Evolutionary conservation across 2,888 invertebrate genomes (phyloP), one percentile per base, ranked within the genome.

Genomic region (Fragum whitleyi): DNA sequence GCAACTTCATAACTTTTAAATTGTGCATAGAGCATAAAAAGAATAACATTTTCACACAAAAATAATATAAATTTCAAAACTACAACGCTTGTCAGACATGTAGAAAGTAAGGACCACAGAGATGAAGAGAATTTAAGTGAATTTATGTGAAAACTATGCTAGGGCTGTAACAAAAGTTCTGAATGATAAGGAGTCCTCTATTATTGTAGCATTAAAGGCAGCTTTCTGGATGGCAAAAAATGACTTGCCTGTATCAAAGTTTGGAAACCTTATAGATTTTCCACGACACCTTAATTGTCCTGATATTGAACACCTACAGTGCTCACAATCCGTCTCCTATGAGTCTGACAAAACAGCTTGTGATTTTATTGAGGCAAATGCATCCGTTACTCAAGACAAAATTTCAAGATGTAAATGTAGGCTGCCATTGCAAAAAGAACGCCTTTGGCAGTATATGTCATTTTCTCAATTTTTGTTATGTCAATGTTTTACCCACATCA

Each of bases 301-400:
- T 26, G 19, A 78, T 67, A 42, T 78, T 23, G 23, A 42, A n/a
- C 21, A 68, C 5, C 57, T 78, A 36, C 53, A 74, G 55, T 23
- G 21, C 16, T 21, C 28, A 6, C 29, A 74, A 23, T 73, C 7
- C 23, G 62, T 69, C 14, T 51, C 68, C 19, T 79, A 74, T 59
- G 14, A 23, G 14, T 74, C 74, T 26, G 74, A 79, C 39, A 69
- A 59, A 28, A 28, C 73, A 32, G 73, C 59, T 0, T n/a, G 16
- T 26, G 74, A 78, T 29, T 29, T 75, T 21, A n/a, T 71, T 26
- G 19, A 28, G 7, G 65, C 57, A 19, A 26, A 70, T 2, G 53
- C 62, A n/a, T 0, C 0, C 23, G 70, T 67, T 19, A 47, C 32
- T 23, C 0, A 72, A 28, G 39, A 26, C 16, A 71, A 32, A 55